Evolutionary conservation across 2,888 invertebrate genomes (phyloP), one percentile per base, ranked within the genome.

Genomic region (Sepioteuthis lessoniana): DNA sequence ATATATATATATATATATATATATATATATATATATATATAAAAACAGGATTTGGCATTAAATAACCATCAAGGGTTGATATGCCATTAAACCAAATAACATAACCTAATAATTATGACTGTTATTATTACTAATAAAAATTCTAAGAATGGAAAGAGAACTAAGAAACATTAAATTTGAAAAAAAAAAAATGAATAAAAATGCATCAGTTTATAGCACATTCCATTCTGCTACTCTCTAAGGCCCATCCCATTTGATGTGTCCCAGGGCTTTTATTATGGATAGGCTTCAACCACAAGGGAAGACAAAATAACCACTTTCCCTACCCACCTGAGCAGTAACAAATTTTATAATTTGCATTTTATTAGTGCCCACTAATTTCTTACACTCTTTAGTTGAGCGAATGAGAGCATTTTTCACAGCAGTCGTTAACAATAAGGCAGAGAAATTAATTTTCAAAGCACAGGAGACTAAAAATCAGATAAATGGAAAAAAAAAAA

Each of bases 351-450:
- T 76, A 76, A 76, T 76, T 76, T 76, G 76, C 76, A 76, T 76
- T 76, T 76, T 76, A 76, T 76, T 76, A 76, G 76, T 76, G n/a
- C n/a, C n/a, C 76, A n/a, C 76, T n/a, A 76, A 76, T 76, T 76
- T 76, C n/a, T 76, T 76, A 35, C 76, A 76, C 76, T 76, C n/a
- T n/a, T n/a, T 76, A 16, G 76, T n/a, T 13, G 76, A 76, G 19
- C 8, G n/a, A 76, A 76, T 13, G n/a, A n/a, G 31, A 31, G n/a
- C n/a, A 76, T 76, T 76, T 76, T 76, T 76, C n/a, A n/a, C n/a
- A n/a, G 76, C n/a, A 76, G n/a, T 76, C 76, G n/a, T n/a, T n/a
- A 76, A 76, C 76, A 76, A 76, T n/a, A 76, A 76, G n/a, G 76
- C 76, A 76, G n/a, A n/a, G 76, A 76, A 76, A 76, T 76, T 76